phyloP scores from a whole-genome alignment of 2,888 invertebrate genomes.

The Melanophora roralis region DNA sequence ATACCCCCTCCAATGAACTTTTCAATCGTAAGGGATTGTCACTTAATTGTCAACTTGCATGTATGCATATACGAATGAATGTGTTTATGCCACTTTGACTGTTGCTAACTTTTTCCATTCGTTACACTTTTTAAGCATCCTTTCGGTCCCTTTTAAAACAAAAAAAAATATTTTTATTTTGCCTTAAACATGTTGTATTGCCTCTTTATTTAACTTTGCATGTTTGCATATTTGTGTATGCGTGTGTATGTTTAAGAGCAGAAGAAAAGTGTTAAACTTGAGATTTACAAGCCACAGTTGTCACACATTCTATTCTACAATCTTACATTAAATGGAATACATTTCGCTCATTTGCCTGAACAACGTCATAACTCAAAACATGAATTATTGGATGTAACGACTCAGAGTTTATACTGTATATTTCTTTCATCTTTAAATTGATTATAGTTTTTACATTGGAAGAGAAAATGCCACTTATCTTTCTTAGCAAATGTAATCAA shows the following conservation, averaged over 20 bases:
- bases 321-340: not conserved
- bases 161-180: not conserved
- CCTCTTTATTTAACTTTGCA: conserved; percentile 14
- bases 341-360: too few species aligned
- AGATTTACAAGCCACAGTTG: conserved; percentile 52
- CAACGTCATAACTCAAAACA: too few species aligned
- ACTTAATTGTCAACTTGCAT: conserved; percentile 51
- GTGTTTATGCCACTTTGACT: not conserved
- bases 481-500: too few species aligned
- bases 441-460: too few species aligned
- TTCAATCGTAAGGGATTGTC: conserved; percentile 37
- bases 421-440: too few species aligned
- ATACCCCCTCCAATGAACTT: conserved; percentile 21
- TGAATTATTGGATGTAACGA: too few species aligned
- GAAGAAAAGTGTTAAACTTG: conserved; percentile 51
- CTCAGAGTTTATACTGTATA: too few species aligned
- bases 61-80: not conserved
- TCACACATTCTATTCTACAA: conserved; percentile 52
- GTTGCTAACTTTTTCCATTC: conserved; percentile 39
- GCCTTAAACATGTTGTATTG: conserved; percentile 2
- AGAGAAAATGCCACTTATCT: too few species aligned
- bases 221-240: not conserved
- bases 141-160: conserved; percentile 5
- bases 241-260: not conserved
- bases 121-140: conserved; percentile 36